Evolutionary conservation across 2,113 vertebrate species (phyloP), one percentile per base, ranked within the genome.

Genomic region (Notiomystis cincta): DNA sequence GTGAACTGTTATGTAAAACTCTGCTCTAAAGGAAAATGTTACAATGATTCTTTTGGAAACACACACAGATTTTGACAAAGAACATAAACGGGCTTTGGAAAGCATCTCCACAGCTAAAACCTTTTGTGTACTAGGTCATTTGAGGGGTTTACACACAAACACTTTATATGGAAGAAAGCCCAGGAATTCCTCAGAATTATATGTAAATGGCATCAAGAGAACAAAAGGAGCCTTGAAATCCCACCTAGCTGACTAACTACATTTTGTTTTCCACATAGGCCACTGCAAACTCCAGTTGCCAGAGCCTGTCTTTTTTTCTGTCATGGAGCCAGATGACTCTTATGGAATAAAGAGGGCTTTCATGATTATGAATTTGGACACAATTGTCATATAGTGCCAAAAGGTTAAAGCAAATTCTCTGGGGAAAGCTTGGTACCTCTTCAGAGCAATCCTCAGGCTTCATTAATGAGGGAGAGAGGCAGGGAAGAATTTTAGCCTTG

Each of bases 131-230:
- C 50, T 62, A 24, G 65, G 71, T 91, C n/a, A 69, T 92, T 91
- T 87, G 88, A 96, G 69, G 64, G 82, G 53, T 95, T 94, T 93
- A 77, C 61, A 76, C 45, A 80, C 72, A 82, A 91, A 90, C 93
- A 91, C 84, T 91, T 80, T 56, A 31, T 57, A 82, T 95, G 94
- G 92, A 96, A 81, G 65, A 83, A 95, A 90, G 95, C 89, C 87
- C 91, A 96, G 93, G 93, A 96, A 90, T 96, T 95, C 89, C 91
- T 96, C 91, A 84, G 87, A 91, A 88, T 94, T 93, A 42, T 73
- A 95, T 94, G 94, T 96, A 86, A 97, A 88, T 89, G 89, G 92
- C 84, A 96, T 93, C 67, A 84, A 47, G 86, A 84, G 69, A 89
- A 93, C 72, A 97, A 94, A 95, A 90, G 64, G 13, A 90, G 48